Evolutionary conservation across 2,113 vertebrate genomes (phyloP).

Genomic region (Asarcornis scutulata): DNA sequence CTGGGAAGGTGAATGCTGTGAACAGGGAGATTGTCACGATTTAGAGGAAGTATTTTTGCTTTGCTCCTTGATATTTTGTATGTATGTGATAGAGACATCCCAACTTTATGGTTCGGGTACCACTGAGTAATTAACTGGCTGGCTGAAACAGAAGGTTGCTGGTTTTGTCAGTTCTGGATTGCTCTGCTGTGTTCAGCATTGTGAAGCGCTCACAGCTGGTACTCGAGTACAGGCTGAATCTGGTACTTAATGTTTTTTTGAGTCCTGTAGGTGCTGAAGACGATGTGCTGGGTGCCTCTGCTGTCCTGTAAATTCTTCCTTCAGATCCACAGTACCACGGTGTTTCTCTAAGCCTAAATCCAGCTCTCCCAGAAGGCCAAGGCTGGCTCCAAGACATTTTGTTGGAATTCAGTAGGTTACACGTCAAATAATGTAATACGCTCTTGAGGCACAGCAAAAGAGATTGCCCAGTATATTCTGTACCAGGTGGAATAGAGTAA

Average conservation of each 20-base stretch:
- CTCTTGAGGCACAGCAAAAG: not conserved
- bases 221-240: rapidly evolving
- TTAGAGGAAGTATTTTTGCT: not conserved
- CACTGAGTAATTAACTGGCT: no score
- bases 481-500: not conserved
- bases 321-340: not conserved
- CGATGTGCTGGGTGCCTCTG: not conserved
- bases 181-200: not conserved
- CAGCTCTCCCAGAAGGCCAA: not conserved
- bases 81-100: rapidly evolving
- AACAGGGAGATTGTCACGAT: not conserved
- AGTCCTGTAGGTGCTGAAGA: not conserved
- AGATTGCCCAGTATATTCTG: not conserved
- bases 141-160: not conserved
- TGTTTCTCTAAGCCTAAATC: not conserved
- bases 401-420: rapidly evolving
- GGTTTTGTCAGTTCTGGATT: not conserved
- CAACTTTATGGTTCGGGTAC: not conserved
- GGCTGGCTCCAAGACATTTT: not conserved
- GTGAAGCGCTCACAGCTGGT: not conserved
- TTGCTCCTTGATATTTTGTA: not conserved
- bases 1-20: not conserved
- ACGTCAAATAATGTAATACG: no score
- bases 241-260: not conserved
- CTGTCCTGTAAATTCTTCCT: no score